These are phyloP conservation scores for Tupiocoris notatus DNA, from an alignment of 2,888 invertebrate genomes.

Conservation along the genomic window DNA sequence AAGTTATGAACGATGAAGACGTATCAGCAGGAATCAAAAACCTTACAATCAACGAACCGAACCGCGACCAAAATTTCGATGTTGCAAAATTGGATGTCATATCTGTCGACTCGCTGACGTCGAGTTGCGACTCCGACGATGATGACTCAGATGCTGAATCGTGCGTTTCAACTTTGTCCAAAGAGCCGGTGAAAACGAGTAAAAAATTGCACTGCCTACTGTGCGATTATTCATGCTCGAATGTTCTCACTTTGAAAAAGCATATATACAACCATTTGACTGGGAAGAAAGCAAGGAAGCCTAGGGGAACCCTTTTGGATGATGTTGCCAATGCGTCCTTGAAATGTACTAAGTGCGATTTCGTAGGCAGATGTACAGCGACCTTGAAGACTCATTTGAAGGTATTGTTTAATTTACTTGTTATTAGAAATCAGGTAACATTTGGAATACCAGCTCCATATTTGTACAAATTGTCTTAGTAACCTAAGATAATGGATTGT, in stretches of 20 bases:
- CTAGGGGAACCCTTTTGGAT: background rate
- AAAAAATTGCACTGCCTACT: constrained; percentile 14
- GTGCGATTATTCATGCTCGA: constrained; percentile 28
- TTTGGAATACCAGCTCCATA: too few relatives aligned
- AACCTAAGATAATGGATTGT: too few relatives aligned
- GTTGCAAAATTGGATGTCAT: background rate
- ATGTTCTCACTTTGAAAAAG: constrained; percentile 18
- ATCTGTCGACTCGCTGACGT: background rate
- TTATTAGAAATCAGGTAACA: too few relatives aligned
- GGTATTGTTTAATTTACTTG: too few relatives aligned
- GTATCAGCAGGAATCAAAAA: background rate
- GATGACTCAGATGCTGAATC: constrained; percentile 4
- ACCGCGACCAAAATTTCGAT: too few relatives aligned
- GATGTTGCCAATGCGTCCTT: background rate
- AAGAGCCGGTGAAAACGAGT: background rate
- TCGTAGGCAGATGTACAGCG: background rate
- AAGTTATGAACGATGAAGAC: background rate
- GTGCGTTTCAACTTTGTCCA: background rate
- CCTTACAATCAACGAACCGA: background rate
- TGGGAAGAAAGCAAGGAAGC: constrained; percentile 21
- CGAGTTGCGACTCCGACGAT: background rate
- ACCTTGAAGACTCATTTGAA: constrained; percentile 12
- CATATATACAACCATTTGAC: constrained; percentile 32
- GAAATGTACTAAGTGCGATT: constrained; percentile 15
- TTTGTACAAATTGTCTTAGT: too few relatives aligned